Evolutionary conservation across 2,797 vertebrate species (phyloP), one percentile per base, ranked within the genome.

Genomic region (Trematomus bernacchii): DNA sequence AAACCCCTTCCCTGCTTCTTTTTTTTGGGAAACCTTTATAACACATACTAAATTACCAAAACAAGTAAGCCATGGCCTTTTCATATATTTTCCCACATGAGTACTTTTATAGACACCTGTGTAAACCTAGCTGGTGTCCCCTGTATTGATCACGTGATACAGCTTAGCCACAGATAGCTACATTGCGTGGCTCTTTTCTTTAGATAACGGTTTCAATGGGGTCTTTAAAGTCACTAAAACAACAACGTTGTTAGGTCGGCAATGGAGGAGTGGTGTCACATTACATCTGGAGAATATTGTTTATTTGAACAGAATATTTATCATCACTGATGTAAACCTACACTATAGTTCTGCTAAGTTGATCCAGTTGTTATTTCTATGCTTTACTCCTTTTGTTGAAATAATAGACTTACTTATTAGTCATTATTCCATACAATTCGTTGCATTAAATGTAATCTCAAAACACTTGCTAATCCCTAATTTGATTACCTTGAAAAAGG

Each of bases 381-480:
- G 2, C 9, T 64, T 44, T 51, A 68, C 50, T 40, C 6, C 3
- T 37, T 3, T 43, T 19, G 42, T 62, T 68, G 12, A 75, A 42
- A 75, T 15, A 67, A 11, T 66, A 1, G 27, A 47, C 27, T 27
- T 5, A 27, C 27, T 27, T 27, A 27, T 27, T 27, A 5, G 4
- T 27, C 27, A 27, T 27, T 27, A 27, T 27, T 73, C 12, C 62
- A 69, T 71, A 72, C 48, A 30, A 33, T 57, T 47, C 13, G 65
- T 65, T 71, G 46, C 16, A 50, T 23, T 60, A 46, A 60, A 75
- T 66, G 15, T 23, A 2, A 61, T 60, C 16, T 11, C 1, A 3
- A n/a, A 61, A 46, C 57, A 69, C 52, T 46, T 73, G 55, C 73
- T 65, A 40, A 71, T 18, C 42, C 46, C 6, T n/a, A n/a, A n/a